phyloP scores from a whole-genome alignment of 2,797 vertebrate genomes.

The Enteromius mattozi region DNA sequence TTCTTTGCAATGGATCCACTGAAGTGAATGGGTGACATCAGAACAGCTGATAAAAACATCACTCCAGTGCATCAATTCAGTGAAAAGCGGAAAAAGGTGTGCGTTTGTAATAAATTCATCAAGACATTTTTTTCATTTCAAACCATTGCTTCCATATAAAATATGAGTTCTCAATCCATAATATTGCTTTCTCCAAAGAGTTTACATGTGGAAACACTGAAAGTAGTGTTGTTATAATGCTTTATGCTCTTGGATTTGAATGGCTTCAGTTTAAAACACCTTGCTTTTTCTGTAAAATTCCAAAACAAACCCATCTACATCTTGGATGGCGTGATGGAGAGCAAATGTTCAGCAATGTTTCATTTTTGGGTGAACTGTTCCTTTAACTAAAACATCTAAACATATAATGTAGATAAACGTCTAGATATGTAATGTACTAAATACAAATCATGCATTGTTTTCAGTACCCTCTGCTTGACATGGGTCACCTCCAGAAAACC shows the following conservation, averaged over 20 bases:
- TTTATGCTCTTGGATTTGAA: background rate
- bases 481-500: slow-evolving; percentile 41
- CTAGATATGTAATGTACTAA: background rate
- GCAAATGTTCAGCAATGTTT: background rate
- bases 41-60: background rate
- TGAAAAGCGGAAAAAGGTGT: no score
- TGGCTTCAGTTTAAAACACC: background rate
- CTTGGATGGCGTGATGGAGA: no score
- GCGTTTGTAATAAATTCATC: background rate
- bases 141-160: background rate
- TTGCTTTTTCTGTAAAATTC: background rate
- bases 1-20: background rate
- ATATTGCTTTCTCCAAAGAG: background rate
- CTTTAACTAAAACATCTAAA: background rate
- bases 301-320: background rate
- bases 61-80: background rate
- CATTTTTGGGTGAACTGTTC: background rate
- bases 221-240: background rate
- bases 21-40: background rate
- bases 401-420: background rate
- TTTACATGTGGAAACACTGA: background rate
- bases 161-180: background rate
- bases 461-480: slow-evolving; percentile 43
- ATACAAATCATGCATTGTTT: background rate
- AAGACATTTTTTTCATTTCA: background rate